phyloP scores from a whole-genome alignment of 1,140 invertebrate species.

The Bombus affinis region DNA sequence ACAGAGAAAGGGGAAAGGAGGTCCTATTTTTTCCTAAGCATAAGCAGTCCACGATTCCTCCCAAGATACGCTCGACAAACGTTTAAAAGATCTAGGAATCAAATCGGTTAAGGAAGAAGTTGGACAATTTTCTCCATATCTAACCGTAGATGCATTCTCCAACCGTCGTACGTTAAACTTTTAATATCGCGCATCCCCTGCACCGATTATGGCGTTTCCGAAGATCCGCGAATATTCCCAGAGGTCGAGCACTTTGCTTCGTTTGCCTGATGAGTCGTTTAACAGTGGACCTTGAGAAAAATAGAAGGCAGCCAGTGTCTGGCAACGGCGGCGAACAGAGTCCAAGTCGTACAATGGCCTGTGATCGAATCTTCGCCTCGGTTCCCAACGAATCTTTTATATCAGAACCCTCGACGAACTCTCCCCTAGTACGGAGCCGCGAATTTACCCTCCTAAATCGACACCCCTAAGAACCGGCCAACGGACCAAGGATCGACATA shows the following conservation, averaged over 20 bases:
- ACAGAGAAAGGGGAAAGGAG: accelerated
- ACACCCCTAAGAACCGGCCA: constrained; percentile 60
- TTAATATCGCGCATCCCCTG: no score
- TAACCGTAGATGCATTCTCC: no score
- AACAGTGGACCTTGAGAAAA: constrained; percentile 58
- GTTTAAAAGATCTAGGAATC: no score
- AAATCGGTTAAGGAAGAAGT: no score
- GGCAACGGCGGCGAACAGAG: constrained; percentile 56
- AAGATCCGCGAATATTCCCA: constrained; percentile 45
- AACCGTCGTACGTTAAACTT: no score
- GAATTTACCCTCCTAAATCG: constrained; percentile 70
- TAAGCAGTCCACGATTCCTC: no score
- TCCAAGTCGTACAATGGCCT: constrained; percentile 72
- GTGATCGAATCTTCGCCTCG: constrained; percentile 81
- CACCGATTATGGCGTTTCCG: background rate
- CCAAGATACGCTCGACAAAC: no score
- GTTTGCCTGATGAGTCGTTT: constrained; percentile 37
- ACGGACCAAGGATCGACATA: constrained; percentile 44
- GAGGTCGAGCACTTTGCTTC: constrained; percentile 22
- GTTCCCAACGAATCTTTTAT: constrained; percentile 82
- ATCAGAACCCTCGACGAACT: constrained; percentile 70
- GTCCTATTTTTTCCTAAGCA: no score
- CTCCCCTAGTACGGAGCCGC: constrained; percentile 70
- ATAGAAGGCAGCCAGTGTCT: constrained; percentile 51
- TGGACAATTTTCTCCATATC: no score